Evolutionary conservation across 2,113 vertebrate genomes (phyloP).

Genomic region (Tichodroma muraria): DNA sequence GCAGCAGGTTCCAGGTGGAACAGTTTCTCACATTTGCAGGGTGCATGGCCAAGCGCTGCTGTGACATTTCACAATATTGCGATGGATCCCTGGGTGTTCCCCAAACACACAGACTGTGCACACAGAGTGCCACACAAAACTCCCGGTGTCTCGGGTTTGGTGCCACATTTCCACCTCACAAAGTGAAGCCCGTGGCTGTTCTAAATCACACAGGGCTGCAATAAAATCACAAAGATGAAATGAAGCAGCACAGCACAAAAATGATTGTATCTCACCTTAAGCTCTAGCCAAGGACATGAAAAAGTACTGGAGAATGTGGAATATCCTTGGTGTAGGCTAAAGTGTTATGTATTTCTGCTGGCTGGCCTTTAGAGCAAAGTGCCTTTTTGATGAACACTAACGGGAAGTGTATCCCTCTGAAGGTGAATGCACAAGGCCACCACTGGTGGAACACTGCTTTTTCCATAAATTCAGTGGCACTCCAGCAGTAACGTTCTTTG

Average conservation of each 20-base stretch:
- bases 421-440: slow-evolving; percentile 35
- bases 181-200: not conserved
- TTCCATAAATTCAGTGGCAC: slow-evolving; percentile 49
- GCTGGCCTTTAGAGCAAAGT: slow-evolving; percentile 50
- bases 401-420: slow-evolving; percentile 27
- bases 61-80: slow-evolving; percentile 26
- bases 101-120: not conserved
- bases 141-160: not conserved
- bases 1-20: not conserved
- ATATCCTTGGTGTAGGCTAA: slow-evolving; percentile 28
- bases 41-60: not conserved
- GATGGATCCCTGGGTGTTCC: not conserved
- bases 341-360: slow-evolving; percentile 40
- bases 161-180: not conserved
- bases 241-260: slow-evolving; percentile 8
- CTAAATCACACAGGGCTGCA: slow-evolving; percentile 14
- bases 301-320: not conserved
- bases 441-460: slow-evolving; percentile 7
- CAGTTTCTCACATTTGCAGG: not conserved
- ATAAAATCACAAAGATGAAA: slow-evolving; percentile 48
- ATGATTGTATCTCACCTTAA: slow-evolving; percentile 35
- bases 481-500: slow-evolving; percentile 23
- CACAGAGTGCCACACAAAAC: not conserved
- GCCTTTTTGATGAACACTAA: slow-evolving; percentile 55
- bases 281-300: slow-evolving; percentile 35